Base-by-base conservation (phyloP, 2,888 invertebrate genomes). In the Chrysotoxum bicinctum region DNA sequence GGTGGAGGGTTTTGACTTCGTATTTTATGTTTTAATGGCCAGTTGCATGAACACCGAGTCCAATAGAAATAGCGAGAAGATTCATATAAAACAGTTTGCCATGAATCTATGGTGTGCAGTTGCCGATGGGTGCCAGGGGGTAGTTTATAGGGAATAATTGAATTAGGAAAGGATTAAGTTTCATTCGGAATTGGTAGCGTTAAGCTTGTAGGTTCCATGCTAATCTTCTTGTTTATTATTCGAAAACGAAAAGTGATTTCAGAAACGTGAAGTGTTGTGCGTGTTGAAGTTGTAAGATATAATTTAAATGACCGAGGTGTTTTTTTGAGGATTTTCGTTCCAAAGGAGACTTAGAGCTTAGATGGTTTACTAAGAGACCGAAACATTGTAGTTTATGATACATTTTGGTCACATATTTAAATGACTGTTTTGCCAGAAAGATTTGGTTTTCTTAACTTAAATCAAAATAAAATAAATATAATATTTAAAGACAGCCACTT, bases 101-200 rank as follows among this genome's bases (percentile, higher is more conserved):
- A 52, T 66, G 56, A 35, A 56, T 30, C 2, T 54, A 26, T n/a
- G 21, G 21, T 43, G 12, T 37, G 32, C 4, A 19, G 12, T 19
- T 9, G 4, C 23, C 21, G 35, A 8, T 19, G 12, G 16, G 1
- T 43, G 19, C 12, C 19, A 10, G 19, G 74, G 64, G 64, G 74
- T 79, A 21, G 21, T 83, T 83, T 83, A 79, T 69, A 43, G 54
- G 43, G 54, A 66, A 52, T 70, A 83, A 83, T 83, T 83, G 79
- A 83, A 83, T 79, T 83, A 83, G 74, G 48, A 43, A 21, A 64
- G 69, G 82, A 78, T 72, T 70, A 19, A 45, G 26, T 62, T 70
- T 37, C 21, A 30, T 26, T 77, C 6, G 16, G 43, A 21, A 37
- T 9, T 43, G 16, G 43, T 8, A 3, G 30, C 19, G 14, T 30